Evolutionary conservation across 2,113 vertebrate species (phyloP).

Genomic region (Piaya cayana): DNA sequence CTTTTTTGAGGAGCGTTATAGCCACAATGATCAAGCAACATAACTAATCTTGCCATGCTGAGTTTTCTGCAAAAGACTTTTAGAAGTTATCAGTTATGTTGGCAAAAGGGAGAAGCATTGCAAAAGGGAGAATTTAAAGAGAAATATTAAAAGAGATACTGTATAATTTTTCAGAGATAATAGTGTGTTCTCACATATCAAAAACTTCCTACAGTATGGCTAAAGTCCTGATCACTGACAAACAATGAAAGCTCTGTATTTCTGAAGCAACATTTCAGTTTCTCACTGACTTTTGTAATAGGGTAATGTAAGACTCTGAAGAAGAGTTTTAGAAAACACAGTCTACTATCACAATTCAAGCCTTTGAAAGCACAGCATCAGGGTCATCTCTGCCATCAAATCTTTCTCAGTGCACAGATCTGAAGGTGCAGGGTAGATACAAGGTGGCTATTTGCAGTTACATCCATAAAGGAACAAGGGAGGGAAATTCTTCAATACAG

Average conservation of each 20-base stretch:
- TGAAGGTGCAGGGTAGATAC: neutral
- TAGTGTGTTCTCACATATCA: neutral
- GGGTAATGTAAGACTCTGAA: neutral
- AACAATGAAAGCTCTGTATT: neutral
- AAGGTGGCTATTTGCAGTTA: neutral
- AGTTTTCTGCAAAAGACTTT: neutral
- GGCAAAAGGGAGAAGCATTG: neutral
- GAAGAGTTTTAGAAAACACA: neutral
- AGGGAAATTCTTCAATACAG: neutral
- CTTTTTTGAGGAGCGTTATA: neutral
- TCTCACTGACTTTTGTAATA: neutral
- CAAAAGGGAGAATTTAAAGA: neutral
- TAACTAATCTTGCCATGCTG: neutral
- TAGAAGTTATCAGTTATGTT: neutral
- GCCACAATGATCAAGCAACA: neutral
- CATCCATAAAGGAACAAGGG: neutral
- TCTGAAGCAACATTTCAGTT: neutral
- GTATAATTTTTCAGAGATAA: neutral
- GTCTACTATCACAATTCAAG: neutral
- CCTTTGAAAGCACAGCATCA: neutral
- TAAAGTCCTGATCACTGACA: neutral
- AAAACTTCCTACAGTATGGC: neutral
- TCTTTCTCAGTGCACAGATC: neutral
- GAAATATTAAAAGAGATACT: neutral
- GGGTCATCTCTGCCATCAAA: neutral